Base-by-base conservation (phyloP, 2,113 vertebrate genomes). In the Excalfactoria chinensis region DNA sequence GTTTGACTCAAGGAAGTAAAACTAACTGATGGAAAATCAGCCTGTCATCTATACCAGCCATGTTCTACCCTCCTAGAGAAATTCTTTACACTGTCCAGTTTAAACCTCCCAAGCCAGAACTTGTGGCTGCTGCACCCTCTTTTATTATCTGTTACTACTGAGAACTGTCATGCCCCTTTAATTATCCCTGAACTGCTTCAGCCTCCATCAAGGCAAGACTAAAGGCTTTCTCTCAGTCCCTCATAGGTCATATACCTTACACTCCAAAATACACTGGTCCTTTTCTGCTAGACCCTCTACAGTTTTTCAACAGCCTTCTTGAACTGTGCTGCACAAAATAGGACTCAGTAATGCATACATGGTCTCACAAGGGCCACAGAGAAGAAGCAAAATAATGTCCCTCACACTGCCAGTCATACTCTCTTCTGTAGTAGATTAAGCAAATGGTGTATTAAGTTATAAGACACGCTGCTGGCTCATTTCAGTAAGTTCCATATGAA, bases 241-340 rank as follows among this genome's bases (percentile, higher is more conserved):
- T 78, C 15, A 43, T 4, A 84, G 25, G 6, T 40, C 14, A 23
- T 3, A 26, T 0, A 2, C 11, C 35, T 22, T n/a, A 2, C 2
- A 1, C 1, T 25, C 13, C 63, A 51, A n/a, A 68, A 80, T 10
- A 48, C 8, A 32, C 26, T 14, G 41, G 7, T 17, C 20, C 6
- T 19, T n/a, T 7, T 69, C 46, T 37, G 34, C 15, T 66, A 43
- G 13, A 71, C 13, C 5, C 43, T 46, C 60, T 5, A 3, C 1
- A 71, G n/a, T 1, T 84, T 34, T 53, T 71, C 62, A 78, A 66
- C 40, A 72, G 43, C 20, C 15, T n/a, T 49, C 51, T 60, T 20
- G 6, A 69, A 53, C 10, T 64, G 14, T 1, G 7, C 8, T 28
- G 22, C 30, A 66, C 23, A 17, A 77, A 89, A 58, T 23, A 70